Percentiles rank a stretch among this genome's conserved stretches.
Conservation (phyloP, 1,140 invertebrate species). For the Nilaparvata lugens region DNA sequence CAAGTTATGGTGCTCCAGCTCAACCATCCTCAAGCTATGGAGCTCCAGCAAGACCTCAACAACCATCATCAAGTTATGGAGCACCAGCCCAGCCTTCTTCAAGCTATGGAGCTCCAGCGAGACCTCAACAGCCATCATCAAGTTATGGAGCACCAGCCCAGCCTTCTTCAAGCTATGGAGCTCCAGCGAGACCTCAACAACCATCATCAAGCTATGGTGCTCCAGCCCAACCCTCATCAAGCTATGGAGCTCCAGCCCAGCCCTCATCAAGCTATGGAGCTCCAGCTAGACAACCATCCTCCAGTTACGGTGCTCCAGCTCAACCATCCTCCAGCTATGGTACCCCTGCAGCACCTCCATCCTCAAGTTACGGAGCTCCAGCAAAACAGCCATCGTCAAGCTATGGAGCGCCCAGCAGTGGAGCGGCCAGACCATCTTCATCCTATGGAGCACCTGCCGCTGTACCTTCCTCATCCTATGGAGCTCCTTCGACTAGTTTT, state of each 20-base stretch:
- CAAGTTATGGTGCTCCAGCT: conserved; percentile 14
- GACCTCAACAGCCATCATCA: neutral
- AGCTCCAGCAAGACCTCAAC: conserved; percentile 9
- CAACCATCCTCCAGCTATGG: conserved; percentile 11
- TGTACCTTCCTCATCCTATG: conserved; percentile 15
- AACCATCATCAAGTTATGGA: conserved; percentile 15
- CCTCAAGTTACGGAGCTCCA: conserved; percentile 14
- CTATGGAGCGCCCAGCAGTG: conserved; percentile 16
- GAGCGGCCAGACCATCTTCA: conserved; percentile 5
- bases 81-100: conserved; percentile 16
- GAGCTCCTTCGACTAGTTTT: conserved; percentile 16
- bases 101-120: conserved; percentile 19
- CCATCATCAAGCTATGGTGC: conserved; percentile 14
- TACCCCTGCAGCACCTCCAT: conserved; percentile 12
- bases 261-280: conserved; percentile 14
- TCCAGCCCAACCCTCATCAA: conserved; percentile 7
- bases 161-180: conserved; percentile 14
- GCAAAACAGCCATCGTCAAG: conserved; percentile 10
- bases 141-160: conserved; percentile 17
- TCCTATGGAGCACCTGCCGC: conserved; percentile 12
- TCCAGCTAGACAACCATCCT: conserved; percentile 11
- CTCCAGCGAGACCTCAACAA: conserved; percentile 5
- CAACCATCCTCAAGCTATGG: conserved; percentile 17
- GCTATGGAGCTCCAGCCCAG: conserved; percentile 17
- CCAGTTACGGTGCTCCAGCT: neutral